A percentile compares a stretch with the other conserved stretches of the same genome.
Evolutionary conservation across 2,888 invertebrate species (phyloP).

Genomic region (Spicauda simplicius): DNA sequence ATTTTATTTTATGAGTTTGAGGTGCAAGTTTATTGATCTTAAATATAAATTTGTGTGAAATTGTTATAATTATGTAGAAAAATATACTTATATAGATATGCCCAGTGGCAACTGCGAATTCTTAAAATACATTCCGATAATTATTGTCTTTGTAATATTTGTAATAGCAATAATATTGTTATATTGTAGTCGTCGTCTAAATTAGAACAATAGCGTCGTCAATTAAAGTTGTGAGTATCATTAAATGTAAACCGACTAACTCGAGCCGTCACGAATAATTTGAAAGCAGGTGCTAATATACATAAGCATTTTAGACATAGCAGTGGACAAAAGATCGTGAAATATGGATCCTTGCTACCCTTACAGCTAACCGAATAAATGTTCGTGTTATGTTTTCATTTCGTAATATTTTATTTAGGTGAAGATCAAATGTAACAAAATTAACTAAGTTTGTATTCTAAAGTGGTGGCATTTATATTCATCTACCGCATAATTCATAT

Average conservation of each 20-base stretch:
- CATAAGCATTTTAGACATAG: slow-evolving; percentile 36
- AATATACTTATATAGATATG: not conserved
- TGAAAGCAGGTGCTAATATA: slow-evolving; percentile 59
- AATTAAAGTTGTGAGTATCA: slow-evolving; percentile 50
- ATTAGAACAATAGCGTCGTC: slow-evolving; percentile 40
- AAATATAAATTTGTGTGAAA: slow-evolving; percentile 5
- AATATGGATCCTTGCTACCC: not conserved
- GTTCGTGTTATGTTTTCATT: too few species aligned
- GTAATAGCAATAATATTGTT: slow-evolving; percentile 16
- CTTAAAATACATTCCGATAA: slow-evolving; percentile 28
- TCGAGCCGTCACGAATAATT: slow-evolving; percentile 39
- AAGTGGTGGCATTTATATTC: too few species aligned
- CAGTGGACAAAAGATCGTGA: not conserved
- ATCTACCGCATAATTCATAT: too few species aligned
- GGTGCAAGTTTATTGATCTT: not conserved
- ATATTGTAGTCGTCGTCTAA: not conserved
- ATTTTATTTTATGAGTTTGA: not conserved
- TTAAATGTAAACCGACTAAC: slow-evolving; percentile 34
- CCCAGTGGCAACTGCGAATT: not conserved
- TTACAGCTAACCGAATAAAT: too few species aligned
- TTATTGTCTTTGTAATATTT: slow-evolving; percentile 36
- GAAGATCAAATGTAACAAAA: too few species aligned
- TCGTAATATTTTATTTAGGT: too few species aligned
- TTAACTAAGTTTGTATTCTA: too few species aligned
- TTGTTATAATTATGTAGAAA: slow-evolving; percentile 10